Percentiles rank a stretch among this genome's conserved stretches.
Evolutionary conservation across 92 coral and sea anemone species (phyloP).

Genomic region (Porites evermanni): DNA sequence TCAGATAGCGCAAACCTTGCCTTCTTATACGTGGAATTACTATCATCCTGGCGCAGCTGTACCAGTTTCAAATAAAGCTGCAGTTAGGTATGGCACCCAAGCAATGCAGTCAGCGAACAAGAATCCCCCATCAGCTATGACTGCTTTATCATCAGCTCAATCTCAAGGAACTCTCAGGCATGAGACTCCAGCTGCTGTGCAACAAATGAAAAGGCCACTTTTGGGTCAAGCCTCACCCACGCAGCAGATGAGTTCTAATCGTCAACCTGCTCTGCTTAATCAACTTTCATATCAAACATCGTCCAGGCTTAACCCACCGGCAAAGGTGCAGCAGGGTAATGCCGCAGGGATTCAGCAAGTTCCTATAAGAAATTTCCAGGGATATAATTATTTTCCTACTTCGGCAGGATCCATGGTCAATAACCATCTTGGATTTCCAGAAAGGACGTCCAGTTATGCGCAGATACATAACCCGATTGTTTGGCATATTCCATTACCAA

Average conservation of each 20-base stretch:
- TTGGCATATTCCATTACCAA: constrained; percentile 28
- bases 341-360: neutral
- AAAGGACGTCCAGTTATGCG: neutral
- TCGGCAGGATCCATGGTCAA: neutral
- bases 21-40: neutral
- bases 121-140: neutral
- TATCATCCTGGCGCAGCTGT: constrained; percentile 3
- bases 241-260: constrained; percentile 5
- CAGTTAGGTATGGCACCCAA: constrained; percentile 2
- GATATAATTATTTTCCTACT: neutral
- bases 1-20: neutral
- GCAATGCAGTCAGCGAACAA: neutral
- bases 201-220: neutral
- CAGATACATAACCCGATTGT: constrained; percentile 34
- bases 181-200: neutral
- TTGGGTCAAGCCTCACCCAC: neutral
- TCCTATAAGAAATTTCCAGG: neutral
- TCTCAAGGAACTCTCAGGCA: neutral
- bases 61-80: constrained; percentile 7
- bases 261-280: neutral
- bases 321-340: neutral
- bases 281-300: neutral
- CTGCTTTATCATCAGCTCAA: neutral
- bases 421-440: neutral
- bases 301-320: neutral